phyloP scores from a whole-genome alignment of 2,888 invertebrate genomes.

The Pristionchus mayeri region DNA sequence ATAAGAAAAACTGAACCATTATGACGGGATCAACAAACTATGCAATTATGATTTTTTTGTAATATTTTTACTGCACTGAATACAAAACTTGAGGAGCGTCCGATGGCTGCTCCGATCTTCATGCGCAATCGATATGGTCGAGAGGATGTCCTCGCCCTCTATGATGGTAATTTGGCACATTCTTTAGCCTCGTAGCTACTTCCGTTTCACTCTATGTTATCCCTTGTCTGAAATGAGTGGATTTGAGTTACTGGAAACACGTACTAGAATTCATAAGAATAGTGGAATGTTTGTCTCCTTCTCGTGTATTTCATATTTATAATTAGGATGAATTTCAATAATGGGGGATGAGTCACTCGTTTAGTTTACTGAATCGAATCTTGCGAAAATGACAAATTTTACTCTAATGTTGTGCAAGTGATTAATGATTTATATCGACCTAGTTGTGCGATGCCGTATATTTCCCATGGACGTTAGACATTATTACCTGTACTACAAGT shows the following conservation, averaged over 20 bases:
- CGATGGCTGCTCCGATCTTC: constrained; percentile 47
- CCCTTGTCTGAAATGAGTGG: not conserved
- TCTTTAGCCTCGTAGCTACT: not conserved
- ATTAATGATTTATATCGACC: no score
- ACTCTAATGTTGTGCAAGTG: no score
- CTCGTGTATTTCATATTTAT: not conserved
- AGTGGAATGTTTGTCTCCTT: not conserved
- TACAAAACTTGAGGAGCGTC: constrained; percentile 18
- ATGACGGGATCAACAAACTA: not conserved
- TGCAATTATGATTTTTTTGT: not conserved
- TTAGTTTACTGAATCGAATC: no score
- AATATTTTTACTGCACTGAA: not conserved
- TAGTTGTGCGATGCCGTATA: no score
- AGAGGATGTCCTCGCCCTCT: constrained; percentile 46
- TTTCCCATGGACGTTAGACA: no score
- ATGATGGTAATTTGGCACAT: not conserved
- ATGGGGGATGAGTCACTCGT: not conserved
- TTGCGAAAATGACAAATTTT: no score
- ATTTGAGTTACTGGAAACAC: not conserved
- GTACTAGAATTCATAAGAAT: not conserved
- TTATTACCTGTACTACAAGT: no score
- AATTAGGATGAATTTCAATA: constrained; percentile 22
- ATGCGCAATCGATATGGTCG: constrained; percentile 48
- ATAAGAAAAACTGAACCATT: not conserved
- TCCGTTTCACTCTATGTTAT: not conserved